A percentile compares a stretch with the other conserved stretches of the same genome.
phyloP scores from a whole-genome alignment of 92 coral and sea anemone species.

The Siderastrea siderea region DNA sequence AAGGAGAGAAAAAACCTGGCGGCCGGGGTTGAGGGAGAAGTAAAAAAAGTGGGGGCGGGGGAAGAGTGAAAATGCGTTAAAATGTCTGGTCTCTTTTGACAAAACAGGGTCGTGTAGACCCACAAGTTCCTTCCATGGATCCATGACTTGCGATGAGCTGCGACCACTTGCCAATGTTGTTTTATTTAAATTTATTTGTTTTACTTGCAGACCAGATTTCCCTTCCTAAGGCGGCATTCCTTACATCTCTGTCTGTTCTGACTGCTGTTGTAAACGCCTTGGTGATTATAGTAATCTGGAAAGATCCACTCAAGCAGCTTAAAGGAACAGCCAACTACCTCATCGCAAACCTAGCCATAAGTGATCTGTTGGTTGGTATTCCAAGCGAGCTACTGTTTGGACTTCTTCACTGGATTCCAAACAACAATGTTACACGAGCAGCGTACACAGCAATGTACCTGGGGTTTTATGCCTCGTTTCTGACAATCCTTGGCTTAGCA shows the following conservation, averaged over 20 bases:
- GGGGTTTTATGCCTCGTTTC: neutral
- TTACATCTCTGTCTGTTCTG: neutral
- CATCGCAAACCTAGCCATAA: conserved; percentile 17
- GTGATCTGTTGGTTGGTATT: conserved; percentile 8
- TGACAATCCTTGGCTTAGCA: conserved; percentile 1
- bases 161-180: neutral
- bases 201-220: neutral
- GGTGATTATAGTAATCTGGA: conserved; percentile 15
- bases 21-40: too few relatives aligned
- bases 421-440: neutral
- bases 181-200: neutral
- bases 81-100: too few relatives aligned
- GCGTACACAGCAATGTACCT: neutral
- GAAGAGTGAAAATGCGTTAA: too few relatives aligned
- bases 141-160: too few relatives aligned
- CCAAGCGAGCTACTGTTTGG: conserved; percentile 19
- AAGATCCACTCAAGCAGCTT: conserved; percentile 21
- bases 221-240: neutral
- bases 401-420: neutral
- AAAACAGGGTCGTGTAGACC: too few relatives aligned
- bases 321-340: neutral
- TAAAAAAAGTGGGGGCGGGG: too few relatives aligned
- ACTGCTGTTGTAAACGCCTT: neutral
- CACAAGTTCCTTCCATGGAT: too few relatives aligned
- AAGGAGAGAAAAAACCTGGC: too few relatives aligned